These are phyloP conservation scores for Chaenogobius annularis DNA, from an alignment of 2,113 vertebrate species.

Conservation along the genomic window DNA sequence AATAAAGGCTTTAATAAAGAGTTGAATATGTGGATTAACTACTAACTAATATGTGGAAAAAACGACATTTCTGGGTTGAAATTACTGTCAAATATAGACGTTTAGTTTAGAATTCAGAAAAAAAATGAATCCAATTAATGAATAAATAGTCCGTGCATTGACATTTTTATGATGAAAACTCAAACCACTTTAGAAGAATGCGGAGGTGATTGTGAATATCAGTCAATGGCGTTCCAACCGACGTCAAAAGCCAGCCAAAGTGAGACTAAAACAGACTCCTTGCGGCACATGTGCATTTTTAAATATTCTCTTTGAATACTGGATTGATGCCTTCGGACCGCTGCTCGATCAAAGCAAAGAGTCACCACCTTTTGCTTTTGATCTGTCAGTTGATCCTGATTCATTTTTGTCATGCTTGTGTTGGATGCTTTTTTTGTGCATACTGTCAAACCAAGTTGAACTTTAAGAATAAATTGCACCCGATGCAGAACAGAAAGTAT, in stretches of 20 bases:
- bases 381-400: constrained; percentile 25
- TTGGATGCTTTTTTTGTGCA: constrained; percentile 39
- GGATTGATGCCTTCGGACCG: constrained; percentile 39
- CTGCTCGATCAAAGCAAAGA: constrained; percentile 12
- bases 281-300: constrained; percentile 48
- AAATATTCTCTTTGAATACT: constrained; percentile 56
- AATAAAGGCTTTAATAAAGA: too few species aligned
- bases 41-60: too few species aligned
- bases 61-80: too few species aligned
- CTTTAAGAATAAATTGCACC: too few species aligned
- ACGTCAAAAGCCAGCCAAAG: not conserved
- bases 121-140: too few species aligned
- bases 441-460: constrained; percentile 16
- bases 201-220: not conserved
- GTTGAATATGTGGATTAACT: too few species aligned
- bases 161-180: too few species aligned
- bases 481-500: too few species aligned
- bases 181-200: too few species aligned
- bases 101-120: too few species aligned
- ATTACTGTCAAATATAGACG: too few species aligned
- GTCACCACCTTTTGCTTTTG: constrained; percentile 34
- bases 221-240: not conserved
- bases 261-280: not conserved
- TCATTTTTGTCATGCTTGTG: constrained; percentile 17
- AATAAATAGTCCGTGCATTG: too few species aligned